A percentile compares a stretch with the other conserved stretches of the same genome.
Evolutionary conservation across 2,888 invertebrate species (phyloP).

Genomic region (Allophyes oxyacanthae): DNA sequence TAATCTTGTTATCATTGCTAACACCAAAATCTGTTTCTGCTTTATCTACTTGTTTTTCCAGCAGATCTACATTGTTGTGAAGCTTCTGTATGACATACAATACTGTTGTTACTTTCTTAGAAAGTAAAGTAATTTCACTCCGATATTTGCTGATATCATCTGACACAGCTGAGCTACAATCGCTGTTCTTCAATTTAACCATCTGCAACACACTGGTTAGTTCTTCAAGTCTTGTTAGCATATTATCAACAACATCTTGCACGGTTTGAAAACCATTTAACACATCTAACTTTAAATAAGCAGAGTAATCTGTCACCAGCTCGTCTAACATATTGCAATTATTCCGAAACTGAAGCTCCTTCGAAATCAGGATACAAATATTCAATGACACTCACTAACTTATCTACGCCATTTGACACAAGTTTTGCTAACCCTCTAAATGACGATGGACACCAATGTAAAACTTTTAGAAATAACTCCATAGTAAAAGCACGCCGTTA

Average conservation of each 20-base stretch:
- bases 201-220: slow-evolving; percentile 90
- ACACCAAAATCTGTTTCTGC: slow-evolving; percentile 90
- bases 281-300: slow-evolving; percentile 88
- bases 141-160: slow-evolving; percentile 87
- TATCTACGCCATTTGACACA: slow-evolving; percentile 77
- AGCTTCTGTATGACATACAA: slow-evolving; percentile 87
- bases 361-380: slow-evolving; percentile 85
- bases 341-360: slow-evolving; percentile 45
- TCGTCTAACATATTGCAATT: slow-evolving; percentile 83
- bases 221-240: slow-evolving; percentile 91
- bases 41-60: slow-evolving; percentile 90
- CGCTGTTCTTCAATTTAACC: slow-evolving; percentile 84
- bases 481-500: slow-evolving; percentile 53
- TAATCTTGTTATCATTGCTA: slow-evolving; percentile 88
- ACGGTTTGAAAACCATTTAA: slow-evolving; percentile 89
- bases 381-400: slow-evolving; percentile 75
- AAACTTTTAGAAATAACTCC: slow-evolving; percentile 77
- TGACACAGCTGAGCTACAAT: slow-evolving; percentile 82
- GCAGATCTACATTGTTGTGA: slow-evolving; percentile 82
- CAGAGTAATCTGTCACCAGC: slow-evolving; percentile 87
- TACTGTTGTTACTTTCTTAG: slow-evolving; percentile 88
- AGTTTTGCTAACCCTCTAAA: slow-evolving; percentile 77
- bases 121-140: slow-evolving; percentile 85
- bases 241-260: slow-evolving; percentile 91
- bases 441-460: slow-evolving; percentile 71